phyloP scores from a whole-genome alignment of 2,888 invertebrate species.

The Agrotis puta region DNA sequence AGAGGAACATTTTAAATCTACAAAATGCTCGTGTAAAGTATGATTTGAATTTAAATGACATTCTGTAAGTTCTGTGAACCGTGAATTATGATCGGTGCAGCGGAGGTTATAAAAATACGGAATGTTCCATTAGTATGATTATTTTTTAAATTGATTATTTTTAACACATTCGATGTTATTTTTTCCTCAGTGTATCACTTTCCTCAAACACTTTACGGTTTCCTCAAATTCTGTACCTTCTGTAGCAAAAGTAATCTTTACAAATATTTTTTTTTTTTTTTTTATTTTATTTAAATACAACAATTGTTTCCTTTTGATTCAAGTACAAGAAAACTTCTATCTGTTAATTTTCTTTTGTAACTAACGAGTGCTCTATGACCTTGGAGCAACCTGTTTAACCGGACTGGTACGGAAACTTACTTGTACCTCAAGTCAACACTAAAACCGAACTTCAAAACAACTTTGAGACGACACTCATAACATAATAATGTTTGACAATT shows the following conservation, averaged over 20 bases:
- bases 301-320: no score
- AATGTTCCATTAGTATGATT: neutral
- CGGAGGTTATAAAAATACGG: neutral
- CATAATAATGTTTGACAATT: neutral
- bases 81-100: neutral
- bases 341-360: neutral
- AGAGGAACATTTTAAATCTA: neutral
- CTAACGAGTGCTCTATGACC: neutral
- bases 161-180: neutral
- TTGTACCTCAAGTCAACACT: neutral
- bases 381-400: slow-evolving; percentile 34
- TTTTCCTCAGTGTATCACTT: neutral
- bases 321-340: neutral
- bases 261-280: no score
- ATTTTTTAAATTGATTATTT: neutral
- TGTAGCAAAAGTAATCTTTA: neutral
- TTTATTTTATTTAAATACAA: no score
- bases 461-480: neutral
- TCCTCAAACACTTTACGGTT: no score
- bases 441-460: neutral
- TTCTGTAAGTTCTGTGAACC: slow-evolving; percentile 7
- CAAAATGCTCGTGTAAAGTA: neutral
- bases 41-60: slow-evolving; percentile 20
- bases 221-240: no score
- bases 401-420: neutral